A percentile compares a stretch with the other conserved stretches of the same genome.
phyloP scores from a whole-genome alignment of 2,113 vertebrate species.

The Setophaga kirtlandii region DNA sequence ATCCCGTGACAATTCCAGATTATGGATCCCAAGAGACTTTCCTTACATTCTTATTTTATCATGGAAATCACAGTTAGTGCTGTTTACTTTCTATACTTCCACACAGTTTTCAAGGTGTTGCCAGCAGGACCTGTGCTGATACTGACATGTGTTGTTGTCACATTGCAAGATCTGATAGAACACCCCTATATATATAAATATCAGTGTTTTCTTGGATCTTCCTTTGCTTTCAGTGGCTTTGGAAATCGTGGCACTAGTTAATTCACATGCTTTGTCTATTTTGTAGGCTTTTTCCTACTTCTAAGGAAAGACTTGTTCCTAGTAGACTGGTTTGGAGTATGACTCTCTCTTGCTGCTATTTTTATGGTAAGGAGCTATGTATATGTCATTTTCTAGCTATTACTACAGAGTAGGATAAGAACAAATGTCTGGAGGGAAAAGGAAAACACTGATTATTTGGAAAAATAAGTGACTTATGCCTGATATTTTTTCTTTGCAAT shows the following conservation, averaged over 20 bases:
- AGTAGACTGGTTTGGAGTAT: neutral
- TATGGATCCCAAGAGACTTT: conserved; percentile 84
- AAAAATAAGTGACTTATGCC: neutral
- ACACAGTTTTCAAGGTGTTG: conserved; percentile 82
- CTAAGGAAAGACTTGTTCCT: conserved; percentile 20
- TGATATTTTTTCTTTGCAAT: neutral
- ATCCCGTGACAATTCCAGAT: conserved; percentile 81
- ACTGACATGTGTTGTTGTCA: conserved; percentile 83
- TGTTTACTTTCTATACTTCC: conserved; percentile 76
- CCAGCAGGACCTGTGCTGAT: conserved; percentile 78
- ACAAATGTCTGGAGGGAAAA: neutral
- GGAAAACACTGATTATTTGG: neutral
- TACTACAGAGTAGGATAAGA: neutral
- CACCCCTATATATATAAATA: conserved; percentile 70
- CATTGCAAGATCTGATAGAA: conserved; percentile 79
- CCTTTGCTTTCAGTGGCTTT: conserved; percentile 57
- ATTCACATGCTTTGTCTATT: conserved; percentile 37
- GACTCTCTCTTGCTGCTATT: neutral
- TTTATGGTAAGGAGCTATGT: neutral
- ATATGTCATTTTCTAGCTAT: neutral
- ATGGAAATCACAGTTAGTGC: conserved; percentile 71
- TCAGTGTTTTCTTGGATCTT: conserved; percentile 69
- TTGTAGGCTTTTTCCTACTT: conserved; percentile 29
- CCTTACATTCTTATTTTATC: conserved; percentile 80
- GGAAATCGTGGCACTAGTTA: conserved; percentile 50